These are phyloP conservation scores for Entomobrya multifasciata DNA, from an alignment of 2,888 invertebrate genomes.

Conservation along the genomic window DNA sequence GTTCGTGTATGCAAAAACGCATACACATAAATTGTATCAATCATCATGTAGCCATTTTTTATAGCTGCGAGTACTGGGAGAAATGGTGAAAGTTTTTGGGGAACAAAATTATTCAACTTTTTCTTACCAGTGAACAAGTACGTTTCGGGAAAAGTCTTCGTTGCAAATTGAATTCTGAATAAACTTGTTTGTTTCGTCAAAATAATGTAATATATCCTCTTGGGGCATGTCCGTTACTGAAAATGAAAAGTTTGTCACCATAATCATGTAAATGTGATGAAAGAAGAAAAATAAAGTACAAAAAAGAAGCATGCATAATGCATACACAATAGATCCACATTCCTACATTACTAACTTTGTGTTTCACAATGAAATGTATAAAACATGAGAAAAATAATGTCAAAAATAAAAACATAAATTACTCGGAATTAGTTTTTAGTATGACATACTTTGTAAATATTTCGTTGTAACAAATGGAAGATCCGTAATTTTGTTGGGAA, in stretches of 20 bases:
- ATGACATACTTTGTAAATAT: constrained; percentile 87
- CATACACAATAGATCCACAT: neutral
- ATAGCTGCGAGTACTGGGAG: neutral
- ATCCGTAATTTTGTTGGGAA: constrained; percentile 88
- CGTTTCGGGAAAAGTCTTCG: constrained; percentile 85
- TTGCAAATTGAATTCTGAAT: constrained; percentile 85
- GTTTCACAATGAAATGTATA: no score
- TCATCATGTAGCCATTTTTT: no score
- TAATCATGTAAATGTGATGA: neutral
- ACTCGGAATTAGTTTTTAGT: no score
- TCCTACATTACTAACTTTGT: no score
- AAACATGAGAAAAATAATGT: neutral
- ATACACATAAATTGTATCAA: neutral
- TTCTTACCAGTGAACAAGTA: constrained; percentile 92
- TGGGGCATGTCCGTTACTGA: constrained; percentile 91
- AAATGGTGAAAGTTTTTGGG: neutral
- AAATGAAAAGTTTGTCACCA: constrained; percentile 68
- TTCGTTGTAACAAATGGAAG: constrained; percentile 86
- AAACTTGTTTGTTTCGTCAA: constrained; percentile 89
- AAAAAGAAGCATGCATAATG: neutral
- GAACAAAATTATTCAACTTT: neutral
- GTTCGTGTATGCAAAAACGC: neutral
- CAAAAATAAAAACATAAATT: no score
- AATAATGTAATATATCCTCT: constrained; percentile 90
- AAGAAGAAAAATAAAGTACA: neutral